These are phyloP conservation scores for Cynodonichthys magdalenae DNA, from an alignment of 2,797 vertebrate genomes.

Conservation along the genomic window DNA sequence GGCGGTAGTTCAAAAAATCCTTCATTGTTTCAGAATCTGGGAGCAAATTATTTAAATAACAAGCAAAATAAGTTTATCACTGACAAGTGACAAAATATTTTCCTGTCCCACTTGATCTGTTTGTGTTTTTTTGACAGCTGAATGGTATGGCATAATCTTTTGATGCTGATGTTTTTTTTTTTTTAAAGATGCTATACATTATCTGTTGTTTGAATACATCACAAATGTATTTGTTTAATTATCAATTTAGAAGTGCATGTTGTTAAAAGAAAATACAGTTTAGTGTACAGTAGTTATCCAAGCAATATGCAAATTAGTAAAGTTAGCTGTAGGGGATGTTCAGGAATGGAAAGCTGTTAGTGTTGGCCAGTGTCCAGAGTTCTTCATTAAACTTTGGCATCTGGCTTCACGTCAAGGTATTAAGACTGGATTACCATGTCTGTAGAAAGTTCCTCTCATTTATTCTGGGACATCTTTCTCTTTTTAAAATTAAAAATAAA, in stretches of 20 bases:
- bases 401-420: slow-evolving; percentile 37
- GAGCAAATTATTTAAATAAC: too few relatives aligned
- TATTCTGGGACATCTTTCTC: slow-evolving; percentile 55
- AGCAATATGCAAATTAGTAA: slow-evolving; percentile 2
- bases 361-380: slow-evolving; percentile 26
- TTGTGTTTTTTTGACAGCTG: background rate
- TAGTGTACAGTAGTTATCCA: background rate
- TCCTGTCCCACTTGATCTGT: background rate
- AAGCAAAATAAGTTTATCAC: too few relatives aligned
- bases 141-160: background rate
- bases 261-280: background rate
- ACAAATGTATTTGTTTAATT: background rate
- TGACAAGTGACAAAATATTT: too few relatives aligned
- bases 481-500: slow-evolving; percentile 19
- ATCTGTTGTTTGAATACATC: background rate
- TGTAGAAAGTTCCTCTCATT: slow-evolving; percentile 41
- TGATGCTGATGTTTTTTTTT: background rate
- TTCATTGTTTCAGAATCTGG: too few relatives aligned
- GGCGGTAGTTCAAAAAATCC: too few relatives aligned
- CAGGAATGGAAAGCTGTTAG: slow-evolving; percentile 22
- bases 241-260: background rate
- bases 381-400: slow-evolving; percentile 35
- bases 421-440: slow-evolving; percentile 71
- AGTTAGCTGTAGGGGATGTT: slow-evolving; percentile 6
- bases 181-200: background rate